Conservation (phyloP, 2,113 vertebrate species). For the Ivindomyrus marchei region DNA sequence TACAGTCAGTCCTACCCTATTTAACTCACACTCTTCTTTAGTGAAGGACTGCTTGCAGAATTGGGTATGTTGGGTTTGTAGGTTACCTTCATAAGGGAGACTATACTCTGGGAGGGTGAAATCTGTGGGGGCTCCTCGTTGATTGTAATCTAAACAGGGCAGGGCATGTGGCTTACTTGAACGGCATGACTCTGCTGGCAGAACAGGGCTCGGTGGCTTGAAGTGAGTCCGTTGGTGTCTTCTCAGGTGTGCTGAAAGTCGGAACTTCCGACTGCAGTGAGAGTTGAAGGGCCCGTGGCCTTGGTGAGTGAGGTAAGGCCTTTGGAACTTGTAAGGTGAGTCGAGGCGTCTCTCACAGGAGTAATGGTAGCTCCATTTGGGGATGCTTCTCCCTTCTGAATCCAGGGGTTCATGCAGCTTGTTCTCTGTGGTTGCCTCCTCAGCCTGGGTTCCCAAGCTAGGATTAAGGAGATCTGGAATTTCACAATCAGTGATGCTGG, state of each 20-base stretch:
- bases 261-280: conserved; percentile 63
- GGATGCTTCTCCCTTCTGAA: conserved; percentile 31
- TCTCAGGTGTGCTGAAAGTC: conserved; percentile 63
- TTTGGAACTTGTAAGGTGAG: conserved; percentile 63
- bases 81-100: not conserved
- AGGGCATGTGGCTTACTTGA: not conserved
- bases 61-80: not conserved
- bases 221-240: conserved; percentile 46
- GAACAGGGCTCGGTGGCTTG: not conserved
- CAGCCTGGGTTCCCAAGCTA: not conserved
- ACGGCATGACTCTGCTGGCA: not conserved
- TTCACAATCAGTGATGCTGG: conserved; percentile 27
- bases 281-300: conserved; percentile 64
- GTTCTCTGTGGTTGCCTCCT: not conserved
- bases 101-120: not conserved
- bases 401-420: conserved; percentile 24
- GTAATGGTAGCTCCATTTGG: conserved; percentile 46
- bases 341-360: conserved; percentile 63
- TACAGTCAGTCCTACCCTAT: not conserved
- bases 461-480: not conserved
- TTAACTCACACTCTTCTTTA: not conserved
- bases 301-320: conserved; percentile 62
- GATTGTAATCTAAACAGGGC: not conserved
- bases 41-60: not conserved
- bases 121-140: not conserved